Conservation (phyloP, 1,140 invertebrate genomes). For the Cyclina sinensis region DNA sequence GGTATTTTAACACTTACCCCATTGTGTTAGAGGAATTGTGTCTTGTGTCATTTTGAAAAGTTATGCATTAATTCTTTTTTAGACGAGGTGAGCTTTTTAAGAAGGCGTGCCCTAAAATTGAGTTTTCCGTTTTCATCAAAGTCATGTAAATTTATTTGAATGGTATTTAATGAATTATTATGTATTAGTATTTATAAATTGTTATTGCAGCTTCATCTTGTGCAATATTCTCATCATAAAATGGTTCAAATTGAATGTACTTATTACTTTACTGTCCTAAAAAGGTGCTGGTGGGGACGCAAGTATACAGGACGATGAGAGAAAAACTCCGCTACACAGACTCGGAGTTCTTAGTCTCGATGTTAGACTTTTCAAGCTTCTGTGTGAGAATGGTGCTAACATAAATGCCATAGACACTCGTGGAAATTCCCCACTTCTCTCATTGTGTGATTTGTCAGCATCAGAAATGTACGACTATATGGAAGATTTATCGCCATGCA, state of each 20-base stretch:
- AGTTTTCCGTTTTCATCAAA: too few relatives aligned
- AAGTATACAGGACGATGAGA: slow-evolving; percentile 76
- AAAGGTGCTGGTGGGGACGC: slow-evolving; percentile 80
- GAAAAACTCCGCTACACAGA: slow-evolving; percentile 78
- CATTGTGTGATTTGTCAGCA: slow-evolving; percentile 77
- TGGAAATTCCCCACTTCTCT: slow-evolving; percentile 80
- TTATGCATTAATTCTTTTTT: too few relatives aligned
- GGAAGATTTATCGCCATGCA: slow-evolving; percentile 76
- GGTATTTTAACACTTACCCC: too few relatives aligned
- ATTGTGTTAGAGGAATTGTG: too few relatives aligned
- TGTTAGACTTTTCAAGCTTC: slow-evolving; percentile 72
- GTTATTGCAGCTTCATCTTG: too few relatives aligned
- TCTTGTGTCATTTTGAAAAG: too few relatives aligned
- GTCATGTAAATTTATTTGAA: too few relatives aligned
- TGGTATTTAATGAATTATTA: too few relatives aligned
- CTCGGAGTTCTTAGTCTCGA: slow-evolving; percentile 76
- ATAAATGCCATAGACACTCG: slow-evolving; percentile 74
- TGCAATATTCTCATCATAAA: neutral
- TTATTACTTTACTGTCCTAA: neutral
- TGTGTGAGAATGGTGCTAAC: slow-evolving; percentile 81
- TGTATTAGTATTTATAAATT: too few relatives aligned
- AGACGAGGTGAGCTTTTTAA: too few relatives aligned
- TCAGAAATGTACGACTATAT: slow-evolving; percentile 75
- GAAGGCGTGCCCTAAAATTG: too few relatives aligned
- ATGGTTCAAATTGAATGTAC: too few relatives aligned